These are phyloP conservation scores for Syngnathoides biaculeatus DNA, from an alignment of 2,113 vertebrate species.

Conservation along the genomic window DNA sequence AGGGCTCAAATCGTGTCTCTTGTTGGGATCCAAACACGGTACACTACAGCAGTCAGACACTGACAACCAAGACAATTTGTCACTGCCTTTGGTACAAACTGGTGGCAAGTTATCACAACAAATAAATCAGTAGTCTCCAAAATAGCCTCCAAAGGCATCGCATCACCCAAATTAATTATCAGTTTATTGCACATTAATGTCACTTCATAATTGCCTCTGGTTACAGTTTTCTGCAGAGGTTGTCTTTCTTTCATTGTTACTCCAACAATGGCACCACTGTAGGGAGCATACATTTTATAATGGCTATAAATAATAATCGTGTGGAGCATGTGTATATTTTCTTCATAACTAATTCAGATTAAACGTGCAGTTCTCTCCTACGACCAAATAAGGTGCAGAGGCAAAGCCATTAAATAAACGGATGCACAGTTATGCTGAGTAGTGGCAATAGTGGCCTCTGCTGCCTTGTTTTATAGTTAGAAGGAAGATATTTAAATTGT, in stretches of 20 bases:
- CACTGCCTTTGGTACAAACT: slow-evolving; percentile 34
- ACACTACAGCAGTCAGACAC: slow-evolving; percentile 16
- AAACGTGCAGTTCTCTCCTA: slow-evolving; percentile 26
- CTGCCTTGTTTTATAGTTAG: not conserved
- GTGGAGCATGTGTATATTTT: slow-evolving; percentile 4
- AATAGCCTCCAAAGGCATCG: slow-evolving; percentile 37
- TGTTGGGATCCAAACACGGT: slow-evolving; percentile 44
- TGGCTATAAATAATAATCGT: slow-evolving; percentile 6
- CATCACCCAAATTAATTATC: slow-evolving; percentile 44
- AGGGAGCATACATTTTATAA: slow-evolving; percentile 3
- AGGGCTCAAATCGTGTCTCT: slow-evolving; percentile 48
- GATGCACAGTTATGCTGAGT: not conserved
- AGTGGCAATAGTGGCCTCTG: slow-evolving; percentile 3
- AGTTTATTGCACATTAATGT: slow-evolving; percentile 48
- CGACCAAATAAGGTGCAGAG: slow-evolving; percentile 21
- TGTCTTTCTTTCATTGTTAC: slow-evolving; percentile 8
- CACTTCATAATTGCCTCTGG: slow-evolving; percentile 22
- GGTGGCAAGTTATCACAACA: slow-evolving; percentile 32
- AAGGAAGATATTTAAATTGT: not conserved
- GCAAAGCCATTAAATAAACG: slow-evolving; percentile 36
- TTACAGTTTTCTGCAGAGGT: slow-evolving; percentile 6
- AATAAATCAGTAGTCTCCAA: slow-evolving; percentile 48
- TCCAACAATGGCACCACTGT: not conserved
- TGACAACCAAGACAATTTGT: slow-evolving; percentile 40
- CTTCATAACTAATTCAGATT: slow-evolving; percentile 39